These are phyloP conservation scores for Myodes glareolus DNA, from an alignment of 2,113 vertebrate species.

Conservation along the genomic window DNA sequence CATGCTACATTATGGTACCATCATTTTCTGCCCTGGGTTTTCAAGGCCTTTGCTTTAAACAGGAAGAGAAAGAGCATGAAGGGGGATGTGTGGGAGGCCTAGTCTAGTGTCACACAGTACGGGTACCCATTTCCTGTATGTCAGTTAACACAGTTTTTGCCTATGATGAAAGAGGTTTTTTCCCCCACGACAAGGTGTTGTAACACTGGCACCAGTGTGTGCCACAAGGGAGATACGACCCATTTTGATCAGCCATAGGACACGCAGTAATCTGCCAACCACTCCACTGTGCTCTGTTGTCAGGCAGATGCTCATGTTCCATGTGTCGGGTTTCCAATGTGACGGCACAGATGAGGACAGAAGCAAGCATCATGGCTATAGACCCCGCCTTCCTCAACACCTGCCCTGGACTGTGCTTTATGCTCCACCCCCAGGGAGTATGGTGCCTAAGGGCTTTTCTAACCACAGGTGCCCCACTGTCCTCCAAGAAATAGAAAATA, in stretches of 20 bases:
- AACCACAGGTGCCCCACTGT: background rate
- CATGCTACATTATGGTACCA: background rate
- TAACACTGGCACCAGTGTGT: background rate
- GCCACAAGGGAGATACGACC: background rate
- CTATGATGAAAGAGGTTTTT: background rate
- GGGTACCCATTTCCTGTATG: background rate
- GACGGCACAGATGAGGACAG: background rate
- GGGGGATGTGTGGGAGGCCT: background rate
- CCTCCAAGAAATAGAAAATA: background rate
- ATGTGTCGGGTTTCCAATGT: background rate
- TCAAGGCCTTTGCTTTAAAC: background rate
- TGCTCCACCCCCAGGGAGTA: accelerated
- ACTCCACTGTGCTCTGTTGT: accelerated
- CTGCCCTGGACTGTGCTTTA: background rate
- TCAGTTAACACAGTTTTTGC: background rate
- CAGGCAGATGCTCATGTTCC: background rate
- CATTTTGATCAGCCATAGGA: background rate
- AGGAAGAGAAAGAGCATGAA: background rate
- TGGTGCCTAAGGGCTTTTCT: background rate
- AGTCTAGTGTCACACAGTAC: too few relatives aligned
- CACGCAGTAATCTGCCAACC: background rate
- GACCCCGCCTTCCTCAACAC: background rate
- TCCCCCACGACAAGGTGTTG: too few relatives aligned
- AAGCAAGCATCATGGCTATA: too few relatives aligned
- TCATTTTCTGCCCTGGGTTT: background rate